Base-by-base conservation (phyloP, 2,888 invertebrate species). In the Parelbella ahira region DNA sequence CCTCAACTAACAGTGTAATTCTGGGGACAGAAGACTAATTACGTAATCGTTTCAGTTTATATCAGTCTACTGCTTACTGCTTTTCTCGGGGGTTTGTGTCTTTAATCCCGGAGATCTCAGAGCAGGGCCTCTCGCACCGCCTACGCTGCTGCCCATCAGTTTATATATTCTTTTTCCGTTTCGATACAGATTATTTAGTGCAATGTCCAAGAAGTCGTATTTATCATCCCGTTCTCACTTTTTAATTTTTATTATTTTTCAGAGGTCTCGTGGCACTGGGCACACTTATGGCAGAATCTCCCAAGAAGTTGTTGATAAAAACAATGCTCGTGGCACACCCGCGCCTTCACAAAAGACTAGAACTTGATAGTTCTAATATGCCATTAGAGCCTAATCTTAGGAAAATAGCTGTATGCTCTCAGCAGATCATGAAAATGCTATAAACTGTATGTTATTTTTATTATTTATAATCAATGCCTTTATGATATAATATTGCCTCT, bases 251-350 rank as follows among this genome's bases (percentile, higher is more conserved):
- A 12, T 27, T 1, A 3, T 20, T 28, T 39, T 53, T 39, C 77
- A 90, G 96, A 63, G 82, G 90, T 11, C 88, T 96, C 8, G 93
- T 96, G 8, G 93, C 93, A 0, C 74, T 95, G 15, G 95, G 96
- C 29, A 95, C 95, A 0, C 67, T 96, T 7, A 62, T 92, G 50
- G 83, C 75, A 7, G 88, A 80, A 51, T 78, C 83, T 19, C 77
- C 77, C 2, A 76, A 76, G 65, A 86, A 72, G 55, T 50, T 84
- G 7, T 61, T 65, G 13, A 70, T 88, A 20, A 79, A 80, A 56
- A 67, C 77, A 1, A 81, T 79, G 58, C 65, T 88, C 30, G 74
- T 84, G 1, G 66, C 81, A 3, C 72, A 70, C 54, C 30, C 53
- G 0, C 57, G 63, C 27, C 58, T 88, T 2, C 70, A 71, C 60